phyloP scores from a whole-genome alignment of 2,113 vertebrate species.

The human region DNA sequence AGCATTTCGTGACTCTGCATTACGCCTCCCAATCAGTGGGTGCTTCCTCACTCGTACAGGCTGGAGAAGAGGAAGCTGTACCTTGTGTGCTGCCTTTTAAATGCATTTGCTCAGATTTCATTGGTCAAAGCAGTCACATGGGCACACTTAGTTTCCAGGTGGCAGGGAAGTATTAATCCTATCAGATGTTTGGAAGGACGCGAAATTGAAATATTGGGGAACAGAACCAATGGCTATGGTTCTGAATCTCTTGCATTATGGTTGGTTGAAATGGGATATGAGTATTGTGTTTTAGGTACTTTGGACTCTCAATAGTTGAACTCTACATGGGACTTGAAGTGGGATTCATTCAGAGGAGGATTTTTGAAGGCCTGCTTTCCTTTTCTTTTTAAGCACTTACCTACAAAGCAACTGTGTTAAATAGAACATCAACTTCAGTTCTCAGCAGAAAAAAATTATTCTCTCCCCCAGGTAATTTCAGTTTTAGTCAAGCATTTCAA shows the following conservation, averaged over 20 bases:
- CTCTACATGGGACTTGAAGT: not conserved
- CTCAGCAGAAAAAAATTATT: slow-evolving; percentile 47
- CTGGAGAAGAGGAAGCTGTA: not conserved
- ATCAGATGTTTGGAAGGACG: not conserved
- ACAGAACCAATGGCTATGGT: not conserved
- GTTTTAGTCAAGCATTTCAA: slow-evolving; percentile 23
- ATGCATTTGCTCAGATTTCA: not conserved
- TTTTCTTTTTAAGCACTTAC: not conserved
- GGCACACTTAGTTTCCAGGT: not conserved
- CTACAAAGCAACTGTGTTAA: not conserved
- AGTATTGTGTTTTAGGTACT: not conserved
- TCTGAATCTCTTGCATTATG: not conserved
- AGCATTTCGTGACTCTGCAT: fast-evolving
- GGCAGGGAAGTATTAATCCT: not conserved
- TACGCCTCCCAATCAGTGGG: fast-evolving
- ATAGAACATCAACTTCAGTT: slow-evolving; percentile 33
- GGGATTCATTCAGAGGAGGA: not conserved
- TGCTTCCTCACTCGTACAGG: not conserved
- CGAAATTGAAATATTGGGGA: not conserved
- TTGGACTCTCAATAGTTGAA: not conserved
- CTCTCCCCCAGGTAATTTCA: slow-evolving; percentile 49
- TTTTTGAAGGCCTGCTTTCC: not conserved
- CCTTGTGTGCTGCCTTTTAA: not conserved
- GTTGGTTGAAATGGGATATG: not conserved
- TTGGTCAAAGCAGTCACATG: not conserved